Evolutionary conservation across 2,113 vertebrate species (phyloP), one percentile per base, ranked within the genome.

Genomic region (Perca fluviatilis): DNA sequence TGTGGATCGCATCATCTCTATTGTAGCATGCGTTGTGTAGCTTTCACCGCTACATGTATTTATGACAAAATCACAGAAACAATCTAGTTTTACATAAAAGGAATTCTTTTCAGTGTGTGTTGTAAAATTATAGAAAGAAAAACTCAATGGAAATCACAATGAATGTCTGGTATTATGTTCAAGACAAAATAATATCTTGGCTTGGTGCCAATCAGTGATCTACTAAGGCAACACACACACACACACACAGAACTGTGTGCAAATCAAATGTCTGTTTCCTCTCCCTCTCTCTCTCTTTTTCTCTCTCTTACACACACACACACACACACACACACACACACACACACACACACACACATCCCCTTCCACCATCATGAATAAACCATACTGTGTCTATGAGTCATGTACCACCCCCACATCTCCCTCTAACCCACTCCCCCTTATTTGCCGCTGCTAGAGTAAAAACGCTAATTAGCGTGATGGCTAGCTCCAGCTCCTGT

Each of bases 291-390:
- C 63, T 57, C 60, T 57, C 77, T 69, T 63, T 62, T 75, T 65
- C 79, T 64, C 66, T 50, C 74, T 72, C 64, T 51, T 43, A 43
- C 58, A 51, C 61, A 25, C 46, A 21, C 68, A 6, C 50, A 21
- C 61, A 6, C 33, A 33, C 74, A 63, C 79, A 76, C 81, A 73
- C 73, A 74, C 86, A 72, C 82, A 71, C 86, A 69, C 82, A 67
- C 76, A 49, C 82, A 69, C 77, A 73, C 82, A 36, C 87, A 40
- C 91, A 81, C 84, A 90, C 86, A 90, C 89, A 88, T 72, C 84
- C 92, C 92, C 93, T 94, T 93, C 90, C 93, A 91, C 93, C 90
- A 92, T 94, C 94, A 95, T 95, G 93, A 95, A 95, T 95, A 94
- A 94, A 93, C 91, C 92, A 94, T 93, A 93, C 91, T 89, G 89